These are phyloP conservation scores for Poeciliopsis prolifica DNA, from an alignment of 2,113 vertebrate species.

Conservation along the genomic window DNA sequence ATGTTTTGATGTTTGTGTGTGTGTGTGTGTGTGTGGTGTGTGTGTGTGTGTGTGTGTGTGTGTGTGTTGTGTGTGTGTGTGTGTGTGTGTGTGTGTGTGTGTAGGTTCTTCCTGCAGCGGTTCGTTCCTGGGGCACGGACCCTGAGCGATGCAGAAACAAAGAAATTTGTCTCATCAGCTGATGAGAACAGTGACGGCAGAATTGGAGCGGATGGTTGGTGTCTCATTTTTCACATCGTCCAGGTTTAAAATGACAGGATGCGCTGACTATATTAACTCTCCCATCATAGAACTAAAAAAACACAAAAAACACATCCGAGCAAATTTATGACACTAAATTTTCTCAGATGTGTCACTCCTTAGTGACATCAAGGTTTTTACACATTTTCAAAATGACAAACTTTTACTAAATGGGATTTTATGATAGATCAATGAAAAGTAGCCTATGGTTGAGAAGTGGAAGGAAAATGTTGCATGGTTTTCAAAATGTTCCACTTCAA, in stretches of 20 bases:
- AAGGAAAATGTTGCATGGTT: too few relatives aligned
- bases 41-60: constrained; percentile 9
- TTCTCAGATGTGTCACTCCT: too few relatives aligned
- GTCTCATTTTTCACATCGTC: constrained; percentile 45
- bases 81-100: constrained; percentile 20
- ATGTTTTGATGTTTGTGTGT: neutral
- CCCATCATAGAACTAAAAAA: neutral
- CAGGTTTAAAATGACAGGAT: constrained; percentile 8
- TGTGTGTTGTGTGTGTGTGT: constrained; percentile 17
- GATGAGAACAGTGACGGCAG: constrained; percentile 92
- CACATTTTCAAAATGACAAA: too few relatives aligned
- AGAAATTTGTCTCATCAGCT: constrained; percentile 86
- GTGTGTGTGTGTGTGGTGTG: constrained; percentile 3
- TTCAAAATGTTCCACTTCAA: too few relatives aligned
- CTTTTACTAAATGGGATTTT: too few relatives aligned
- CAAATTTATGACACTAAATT: too few relatives aligned
- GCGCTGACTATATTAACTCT: constrained; percentile 17
- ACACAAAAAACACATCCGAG: neutral
- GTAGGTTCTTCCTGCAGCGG: constrained; percentile 91
- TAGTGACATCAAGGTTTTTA: too few relatives aligned
- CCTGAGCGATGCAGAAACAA: constrained; percentile 88
- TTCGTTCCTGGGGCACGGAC: constrained; percentile 87
- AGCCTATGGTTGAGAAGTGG: too few relatives aligned
- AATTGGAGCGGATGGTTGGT: constrained; percentile 91
- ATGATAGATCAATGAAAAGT: too few relatives aligned